A percentile compares a stretch with the other conserved stretches of the same genome.
phyloP scores from a whole-genome alignment of 2,113 vertebrate species.

The Aptenodytes patagonicus region DNA sequence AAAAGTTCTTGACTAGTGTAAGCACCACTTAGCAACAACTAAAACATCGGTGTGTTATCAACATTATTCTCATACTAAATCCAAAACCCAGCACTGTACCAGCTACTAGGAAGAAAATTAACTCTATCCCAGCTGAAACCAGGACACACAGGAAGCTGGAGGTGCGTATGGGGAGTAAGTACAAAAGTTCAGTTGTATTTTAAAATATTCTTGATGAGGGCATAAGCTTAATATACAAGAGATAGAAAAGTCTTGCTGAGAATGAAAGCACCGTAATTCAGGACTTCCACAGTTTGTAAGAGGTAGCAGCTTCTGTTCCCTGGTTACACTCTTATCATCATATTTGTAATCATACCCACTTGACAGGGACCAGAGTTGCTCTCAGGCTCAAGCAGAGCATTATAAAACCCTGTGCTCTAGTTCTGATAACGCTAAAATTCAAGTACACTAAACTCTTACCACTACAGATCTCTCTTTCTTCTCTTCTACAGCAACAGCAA shows the following conservation, averaged over 20 bases:
- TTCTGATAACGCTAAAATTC: not conserved
- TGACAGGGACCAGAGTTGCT: not conserved
- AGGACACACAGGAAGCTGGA: not conserved
- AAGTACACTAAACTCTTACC: not conserved
- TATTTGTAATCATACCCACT: not conserved
- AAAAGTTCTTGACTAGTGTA: no score
- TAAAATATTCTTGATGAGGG: not conserved
- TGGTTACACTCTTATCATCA: not conserved
- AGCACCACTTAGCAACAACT: no score
- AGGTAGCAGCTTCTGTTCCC: not conserved
- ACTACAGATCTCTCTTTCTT: not conserved
- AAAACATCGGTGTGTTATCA: no score
- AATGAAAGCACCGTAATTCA: not conserved
- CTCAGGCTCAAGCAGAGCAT: not conserved
- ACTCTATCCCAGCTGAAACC: no score
- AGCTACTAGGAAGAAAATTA: no score
- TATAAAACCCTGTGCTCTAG: not conserved
- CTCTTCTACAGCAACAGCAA: not conserved
- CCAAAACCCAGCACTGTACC: no score
- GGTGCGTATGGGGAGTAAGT: not conserved
- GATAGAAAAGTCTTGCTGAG: not conserved
- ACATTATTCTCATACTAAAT: no score
- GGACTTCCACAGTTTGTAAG: not conserved
- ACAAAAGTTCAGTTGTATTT: not conserved
- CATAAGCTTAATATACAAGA: not conserved